Conservation (phyloP, 2,797 vertebrate species). For the Gouania willdenowi region DNA sequence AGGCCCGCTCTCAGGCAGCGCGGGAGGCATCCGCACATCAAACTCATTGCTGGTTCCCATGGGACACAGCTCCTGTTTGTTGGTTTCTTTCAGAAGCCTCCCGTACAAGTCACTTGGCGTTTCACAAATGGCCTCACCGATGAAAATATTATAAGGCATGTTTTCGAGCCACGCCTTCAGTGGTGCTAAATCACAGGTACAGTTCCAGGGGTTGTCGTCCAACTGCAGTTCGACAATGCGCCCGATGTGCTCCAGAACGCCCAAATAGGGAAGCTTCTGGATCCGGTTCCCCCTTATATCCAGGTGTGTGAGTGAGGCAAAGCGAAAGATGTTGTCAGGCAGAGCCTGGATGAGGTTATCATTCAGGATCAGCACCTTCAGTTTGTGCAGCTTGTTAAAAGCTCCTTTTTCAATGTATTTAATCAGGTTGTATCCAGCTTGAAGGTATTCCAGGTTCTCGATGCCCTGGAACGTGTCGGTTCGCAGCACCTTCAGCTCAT, state of each 20-base stretch:
- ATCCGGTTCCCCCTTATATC: slow-evolving; percentile 98
- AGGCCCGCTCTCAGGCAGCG: slow-evolving; percentile 79
- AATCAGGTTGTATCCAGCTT: slow-evolving; percentile 99
- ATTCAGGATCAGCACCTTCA: slow-evolving; percentile 97
- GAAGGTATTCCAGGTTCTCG: slow-evolving; percentile 99
- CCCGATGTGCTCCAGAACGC: slow-evolving; percentile 96
- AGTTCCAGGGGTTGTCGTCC: slow-evolving; percentile 99
- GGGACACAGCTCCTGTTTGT: slow-evolving; percentile 95
- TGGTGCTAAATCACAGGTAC: slow-evolving; percentile 94
- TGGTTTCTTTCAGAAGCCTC: slow-evolving; percentile 93
- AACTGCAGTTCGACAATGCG: slow-evolving; percentile 94
- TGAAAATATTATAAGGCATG: slow-evolving; percentile 98
- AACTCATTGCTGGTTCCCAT: slow-evolving; percentile 94
- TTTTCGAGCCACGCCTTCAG: slow-evolving; percentile 98
- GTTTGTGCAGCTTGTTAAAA: slow-evolving; percentile 97
- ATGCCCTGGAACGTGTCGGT: slow-evolving; percentile 97
- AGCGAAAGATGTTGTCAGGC: slow-evolving; percentile 98
- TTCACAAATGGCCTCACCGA: slow-evolving; percentile 96
- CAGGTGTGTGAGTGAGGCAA: slow-evolving; percentile 95
- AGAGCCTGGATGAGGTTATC: slow-evolving; percentile 96
- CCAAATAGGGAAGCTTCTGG: slow-evolving; percentile 95
- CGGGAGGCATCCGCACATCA: slow-evolving; percentile 89
- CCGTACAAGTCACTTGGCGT: slow-evolving; percentile 95
- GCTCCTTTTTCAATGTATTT: slow-evolving; percentile 97
- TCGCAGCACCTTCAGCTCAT: slow-evolving; percentile 93